Evolutionary conservation across 2,113 vertebrate species (phyloP), one percentile per base, ranked within the genome.

Genomic region (Coracopsis vasa): DNA sequence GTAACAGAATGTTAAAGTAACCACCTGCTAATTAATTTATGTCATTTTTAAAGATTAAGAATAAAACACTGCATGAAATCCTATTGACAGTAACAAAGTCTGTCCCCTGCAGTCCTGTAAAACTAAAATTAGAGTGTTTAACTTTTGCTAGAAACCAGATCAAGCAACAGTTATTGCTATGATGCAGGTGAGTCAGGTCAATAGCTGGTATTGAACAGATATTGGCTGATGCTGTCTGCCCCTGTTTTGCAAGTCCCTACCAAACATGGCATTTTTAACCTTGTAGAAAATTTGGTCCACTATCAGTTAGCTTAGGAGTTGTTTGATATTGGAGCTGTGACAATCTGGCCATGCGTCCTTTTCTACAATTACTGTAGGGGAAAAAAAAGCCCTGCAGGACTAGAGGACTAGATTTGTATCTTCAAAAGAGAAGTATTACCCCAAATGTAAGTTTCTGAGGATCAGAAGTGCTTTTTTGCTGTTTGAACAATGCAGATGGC

Each of bases 141-240:
- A 17, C 6, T 70, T 58, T 5, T 27, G 13, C n/a, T 74, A 74
- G 51, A 82, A 90, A 60, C 3, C 5, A 73, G 65, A 51, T 2
- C 0, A 3, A 51, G 50, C 5, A 50, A 37, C 0, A 2, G 8
- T 54, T 64, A 75, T 5, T 64, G 13, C 8, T 41, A 3, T 7
- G 21, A 67, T 56, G 13, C 8, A 37, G 77, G 33, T 35, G 10
- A 73, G 19, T 48, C 53, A 51, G 42, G 18, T 58, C 24, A 65
- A 48, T 18, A 84, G 13, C 11, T 69, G 23, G 7, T 5, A 56
- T 11, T n/a, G 18, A 65, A 37, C 6, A 81, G 84, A 48, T 73
- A 23, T 27, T 35, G 18, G 2, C 1, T 71, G 64, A 33, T 5
- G 2, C 25, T 65, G 6, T 60, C 17, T 58, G 4, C 2, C 3